These are phyloP conservation scores for Oreohelix idahoensis DNA, from an alignment of 1,140 invertebrate genomes.

Conservation along the genomic window DNA sequence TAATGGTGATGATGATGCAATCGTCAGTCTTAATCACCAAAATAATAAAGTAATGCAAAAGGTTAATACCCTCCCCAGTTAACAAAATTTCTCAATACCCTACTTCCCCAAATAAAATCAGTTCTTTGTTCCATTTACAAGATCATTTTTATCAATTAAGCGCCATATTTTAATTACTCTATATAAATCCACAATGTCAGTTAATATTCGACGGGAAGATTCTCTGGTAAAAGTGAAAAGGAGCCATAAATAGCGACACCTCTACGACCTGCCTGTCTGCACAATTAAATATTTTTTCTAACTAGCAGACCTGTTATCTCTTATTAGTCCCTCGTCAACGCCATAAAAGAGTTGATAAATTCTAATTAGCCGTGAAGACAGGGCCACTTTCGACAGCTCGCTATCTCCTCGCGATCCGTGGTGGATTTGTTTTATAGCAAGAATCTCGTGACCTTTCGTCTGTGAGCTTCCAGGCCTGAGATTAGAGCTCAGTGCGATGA, in stretches of 20 bases:
- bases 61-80: too few relatives aligned
- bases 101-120: too few relatives aligned
- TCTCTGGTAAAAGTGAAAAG: not conserved
- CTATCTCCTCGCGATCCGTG: conserved; percentile 10
- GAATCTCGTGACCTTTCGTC: not conserved
- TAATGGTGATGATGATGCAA: too few relatives aligned
- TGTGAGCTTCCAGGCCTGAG: not conserved
- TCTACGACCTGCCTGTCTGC: not conserved
- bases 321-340: conserved; percentile 3
- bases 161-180: too few relatives aligned
- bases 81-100: too few relatives aligned
- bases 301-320: not conserved
- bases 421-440: not conserved
- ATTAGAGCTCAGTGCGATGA: not conserved
- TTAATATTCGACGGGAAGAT: too few relatives aligned
- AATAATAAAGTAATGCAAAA: too few relatives aligned
- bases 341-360: conserved; percentile 4
- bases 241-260: not conserved
- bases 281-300: not conserved
- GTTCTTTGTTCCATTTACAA: too few relatives aligned
- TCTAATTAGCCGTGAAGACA: conserved; percentile 7
- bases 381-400: not conserved
- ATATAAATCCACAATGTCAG: too few relatives aligned
- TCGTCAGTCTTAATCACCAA: too few relatives aligned
- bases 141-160: too few relatives aligned